phyloP scores from a whole-genome alignment of 2,113 vertebrate genomes.

The Neofelis nebulosa region DNA sequence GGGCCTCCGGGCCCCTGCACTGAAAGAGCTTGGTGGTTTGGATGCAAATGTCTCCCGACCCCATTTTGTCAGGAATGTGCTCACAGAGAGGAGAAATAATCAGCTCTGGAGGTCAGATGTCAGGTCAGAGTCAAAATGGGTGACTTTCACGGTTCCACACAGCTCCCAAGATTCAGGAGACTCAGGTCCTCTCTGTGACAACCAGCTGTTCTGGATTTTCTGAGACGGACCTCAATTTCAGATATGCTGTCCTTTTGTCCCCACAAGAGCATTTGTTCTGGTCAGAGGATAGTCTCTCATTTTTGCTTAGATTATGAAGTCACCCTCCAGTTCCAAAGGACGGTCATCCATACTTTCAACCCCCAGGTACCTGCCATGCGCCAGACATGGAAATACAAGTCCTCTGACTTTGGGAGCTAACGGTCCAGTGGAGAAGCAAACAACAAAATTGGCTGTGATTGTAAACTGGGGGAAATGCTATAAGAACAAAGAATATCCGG shows the following conservation, averaged over 20 bases:
- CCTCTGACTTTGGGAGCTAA: neutral
- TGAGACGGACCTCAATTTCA: neutral
- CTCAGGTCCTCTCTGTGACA: neutral
- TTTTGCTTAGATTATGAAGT: neutral
- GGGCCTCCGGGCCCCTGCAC: slow-evolving; percentile 88
- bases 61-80: slow-evolving; percentile 84
- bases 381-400: neutral
- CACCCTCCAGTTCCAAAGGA: neutral
- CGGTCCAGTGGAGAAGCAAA: neutral
- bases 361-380: neutral
- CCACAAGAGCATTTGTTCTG: slow-evolving; percentile 4
- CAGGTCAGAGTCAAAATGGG: slow-evolving; percentile 53
- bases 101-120: slow-evolving; percentile 66
- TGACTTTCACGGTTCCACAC: slow-evolving; percentile 40
- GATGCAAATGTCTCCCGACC: slow-evolving; percentile 85
- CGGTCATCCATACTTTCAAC: neutral
- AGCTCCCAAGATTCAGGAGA: neutral
- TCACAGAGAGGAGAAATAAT: slow-evolving; percentile 85
- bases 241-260: slow-evolving; percentile 33
- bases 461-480: neutral
- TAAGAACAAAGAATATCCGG: neutral
- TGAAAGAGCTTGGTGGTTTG: slow-evolving; percentile 84
- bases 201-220: slow-evolving; percentile 40
- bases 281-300: neutral
- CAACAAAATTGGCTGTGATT: neutral